Evolutionary conservation across 2,797 vertebrate species (phyloP).

Genomic region (Euphonia xanthogaster): DNA sequence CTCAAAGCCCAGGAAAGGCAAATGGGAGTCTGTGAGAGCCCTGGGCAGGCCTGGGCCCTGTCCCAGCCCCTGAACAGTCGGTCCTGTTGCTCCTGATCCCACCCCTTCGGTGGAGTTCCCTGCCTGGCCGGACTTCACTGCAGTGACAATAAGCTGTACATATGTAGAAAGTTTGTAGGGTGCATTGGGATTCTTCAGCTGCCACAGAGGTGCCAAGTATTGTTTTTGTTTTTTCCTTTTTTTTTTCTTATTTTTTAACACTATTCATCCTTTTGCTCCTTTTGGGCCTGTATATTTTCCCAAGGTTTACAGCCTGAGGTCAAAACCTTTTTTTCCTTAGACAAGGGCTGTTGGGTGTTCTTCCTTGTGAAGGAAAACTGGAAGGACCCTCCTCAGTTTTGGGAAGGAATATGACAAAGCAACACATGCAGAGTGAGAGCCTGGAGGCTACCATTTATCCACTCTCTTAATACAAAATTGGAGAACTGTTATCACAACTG

Average conservation of each 20-base stretch:
- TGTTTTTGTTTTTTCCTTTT: neutral
- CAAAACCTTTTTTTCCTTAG: neutral
- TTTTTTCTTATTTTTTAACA: neutral
- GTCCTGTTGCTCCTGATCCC: neutral
- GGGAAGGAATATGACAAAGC: neutral
- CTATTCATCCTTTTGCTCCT: constrained; percentile 40
- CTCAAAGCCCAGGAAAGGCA: constrained; percentile 28
- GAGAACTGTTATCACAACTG: neutral
- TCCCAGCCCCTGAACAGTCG: neutral
- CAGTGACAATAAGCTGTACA: neutral
- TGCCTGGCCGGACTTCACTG: neutral
- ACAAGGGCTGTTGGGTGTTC: neutral
- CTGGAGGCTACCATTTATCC: neutral
- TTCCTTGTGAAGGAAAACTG: neutral
- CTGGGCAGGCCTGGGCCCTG: neutral
- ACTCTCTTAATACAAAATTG: neutral
- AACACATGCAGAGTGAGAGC: neutral
- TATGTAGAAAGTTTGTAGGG: constrained; percentile 52
- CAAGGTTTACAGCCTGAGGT: neutral
- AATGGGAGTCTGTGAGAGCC: neutral
- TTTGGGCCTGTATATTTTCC: neutral
- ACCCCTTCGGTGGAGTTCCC: neutral
- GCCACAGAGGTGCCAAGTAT: neutral
- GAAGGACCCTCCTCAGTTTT: neutral
- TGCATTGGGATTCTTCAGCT: neutral